These are phyloP conservation scores for Gibbula magus DNA, from an alignment of 2,888 invertebrate genomes.

Conservation along the genomic window DNA sequence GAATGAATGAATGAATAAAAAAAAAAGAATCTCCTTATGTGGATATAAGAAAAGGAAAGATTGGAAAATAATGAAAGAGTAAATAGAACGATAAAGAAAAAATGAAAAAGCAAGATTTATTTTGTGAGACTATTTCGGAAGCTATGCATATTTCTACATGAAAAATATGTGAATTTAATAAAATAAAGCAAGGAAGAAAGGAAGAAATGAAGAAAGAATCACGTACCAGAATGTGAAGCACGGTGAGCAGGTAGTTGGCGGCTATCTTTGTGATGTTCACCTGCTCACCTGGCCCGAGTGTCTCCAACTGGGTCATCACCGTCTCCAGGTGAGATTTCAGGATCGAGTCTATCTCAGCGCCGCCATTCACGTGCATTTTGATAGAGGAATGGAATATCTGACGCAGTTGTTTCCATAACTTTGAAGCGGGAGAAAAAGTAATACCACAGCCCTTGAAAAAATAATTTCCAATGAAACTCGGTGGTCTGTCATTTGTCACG, in stretches of 20 bases:
- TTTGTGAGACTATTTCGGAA: too few relatives aligned
- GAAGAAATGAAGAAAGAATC: too few relatives aligned
- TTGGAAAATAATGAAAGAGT: too few relatives aligned
- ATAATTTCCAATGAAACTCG: not conserved
- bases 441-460: not conserved
- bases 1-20: too few relatives aligned
- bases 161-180: too few relatives aligned
- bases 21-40: too few relatives aligned
- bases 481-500: conserved; percentile 6
- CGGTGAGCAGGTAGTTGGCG: not conserved
- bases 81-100: too few relatives aligned
- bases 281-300: not conserved
- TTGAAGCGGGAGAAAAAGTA: not conserved
- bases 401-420: not conserved
- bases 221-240: not conserved
- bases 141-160: too few relatives aligned
- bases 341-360: not conserved
- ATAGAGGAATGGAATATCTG: not conserved
- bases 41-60: too few relatives aligned
- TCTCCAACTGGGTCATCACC: too few relatives aligned
- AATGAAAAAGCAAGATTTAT: too few relatives aligned
- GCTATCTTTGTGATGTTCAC: not conserved
- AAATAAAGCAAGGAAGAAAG: too few relatives aligned
- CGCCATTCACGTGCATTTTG: not conserved
- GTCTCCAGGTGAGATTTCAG: not conserved